phyloP scores from a whole-genome alignment of 2,797 vertebrate species.

The Scleropages formosus region DNA sequence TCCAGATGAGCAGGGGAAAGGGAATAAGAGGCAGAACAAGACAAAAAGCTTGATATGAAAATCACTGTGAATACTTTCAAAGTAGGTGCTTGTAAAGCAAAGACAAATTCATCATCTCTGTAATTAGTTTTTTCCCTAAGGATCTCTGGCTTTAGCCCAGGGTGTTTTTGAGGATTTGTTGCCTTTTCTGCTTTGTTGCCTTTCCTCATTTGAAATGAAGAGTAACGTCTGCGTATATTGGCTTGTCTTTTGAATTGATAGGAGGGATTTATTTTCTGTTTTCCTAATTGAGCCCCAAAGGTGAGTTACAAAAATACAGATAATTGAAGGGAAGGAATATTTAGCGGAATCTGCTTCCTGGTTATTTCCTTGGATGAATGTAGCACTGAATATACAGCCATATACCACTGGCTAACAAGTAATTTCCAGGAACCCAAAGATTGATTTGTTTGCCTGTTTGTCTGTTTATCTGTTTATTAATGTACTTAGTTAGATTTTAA shows the following conservation, averaged over 20 bases:
- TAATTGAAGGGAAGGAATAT: conserved; percentile 25
- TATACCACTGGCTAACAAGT: too few species aligned
- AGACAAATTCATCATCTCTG: conserved; percentile 33
- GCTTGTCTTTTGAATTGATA: background rate
- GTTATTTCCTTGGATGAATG: conserved; percentile 13
- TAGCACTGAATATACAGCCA: background rate
- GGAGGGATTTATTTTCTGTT: conserved; percentile 26
- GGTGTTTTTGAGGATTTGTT: conserved; percentile 27
- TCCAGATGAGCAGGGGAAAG: background rate
- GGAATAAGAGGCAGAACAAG: background rate
- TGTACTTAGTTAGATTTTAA: too few species aligned
- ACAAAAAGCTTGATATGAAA: conserved; percentile 27
- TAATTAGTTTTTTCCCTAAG: conserved; percentile 42
- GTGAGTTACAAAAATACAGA: conserved; percentile 43
- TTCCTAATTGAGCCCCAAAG: conserved; percentile 30
- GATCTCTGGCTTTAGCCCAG: conserved; percentile 22
- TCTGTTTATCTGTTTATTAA: too few species aligned
- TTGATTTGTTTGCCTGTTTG: too few species aligned
- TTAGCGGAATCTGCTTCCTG: conserved; percentile 11
- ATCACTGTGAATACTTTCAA: conserved; percentile 21
- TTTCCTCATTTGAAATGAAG: conserved; percentile 22
- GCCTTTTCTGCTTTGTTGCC: conserved; percentile 16
- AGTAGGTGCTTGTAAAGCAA: conserved; percentile 35
- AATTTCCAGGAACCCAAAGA: too few species aligned
- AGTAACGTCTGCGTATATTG: background rate